Base-by-base conservation (phyloP, 2,888 invertebrate species). In the Leptopilina syphax region DNA sequence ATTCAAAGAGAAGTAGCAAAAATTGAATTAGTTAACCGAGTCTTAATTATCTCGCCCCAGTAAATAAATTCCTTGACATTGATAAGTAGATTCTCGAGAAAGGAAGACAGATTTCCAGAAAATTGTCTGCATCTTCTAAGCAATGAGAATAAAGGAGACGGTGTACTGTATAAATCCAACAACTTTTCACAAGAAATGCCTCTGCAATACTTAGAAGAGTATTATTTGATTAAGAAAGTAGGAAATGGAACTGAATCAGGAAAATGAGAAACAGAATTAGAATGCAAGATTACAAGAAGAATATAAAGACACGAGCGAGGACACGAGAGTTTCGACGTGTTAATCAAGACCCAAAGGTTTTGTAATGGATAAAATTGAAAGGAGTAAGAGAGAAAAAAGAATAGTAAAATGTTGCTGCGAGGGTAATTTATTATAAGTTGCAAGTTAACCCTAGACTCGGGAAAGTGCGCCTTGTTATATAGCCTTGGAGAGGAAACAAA, bases 391-490 rank as follows among this genome's bases (percentile, higher is more conserved):
- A 47, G 9, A 68, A 18, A 27, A 24, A n/a, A 27, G 27, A 27
- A 27, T 2, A 1, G 13, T 70, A 50, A 54, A 65, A 65, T 41
- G n/a, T 18, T 44, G 34, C 54, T 27, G 13, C 47, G 3, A 27
- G 70, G n/a, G 54, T 54, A 70, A 57, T 70, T 54, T 68, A 68
- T 68, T 68, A 68, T 70, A 70, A 70, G 54, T 54, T 70, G 54
- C 8, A 70, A 70, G 27, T 70, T 70, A 70, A 70, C 70, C 54
- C 70, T 70, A 34, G 70, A 70, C 34, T 8, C 18, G n/a, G 54
- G 27, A 34, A 54, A 70, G 54, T 54, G 27, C 27, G 70, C 70
- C 70, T 70, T 70, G 54, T 70, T 70, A 57, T 54, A 70, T 70
- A 70, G 54, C 70, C 54, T 70, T 70, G 27, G 54, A 70, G n/a